These are phyloP conservation scores for Drosophila cardini DNA, from an alignment of 1,140 invertebrate species.

Conservation along the genomic window DNA sequence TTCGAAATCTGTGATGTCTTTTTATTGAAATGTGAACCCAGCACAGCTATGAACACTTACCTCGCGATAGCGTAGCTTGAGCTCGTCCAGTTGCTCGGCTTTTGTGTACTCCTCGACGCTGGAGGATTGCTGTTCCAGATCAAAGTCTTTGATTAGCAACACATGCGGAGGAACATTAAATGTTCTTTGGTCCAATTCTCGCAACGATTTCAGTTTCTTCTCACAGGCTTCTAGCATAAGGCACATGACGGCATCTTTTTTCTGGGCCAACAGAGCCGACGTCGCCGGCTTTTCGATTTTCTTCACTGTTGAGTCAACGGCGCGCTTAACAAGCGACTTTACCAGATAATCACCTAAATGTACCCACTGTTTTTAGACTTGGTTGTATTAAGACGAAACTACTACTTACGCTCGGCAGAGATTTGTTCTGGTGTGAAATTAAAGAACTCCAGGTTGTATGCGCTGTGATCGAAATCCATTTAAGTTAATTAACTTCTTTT, in stretches of 20 bases:
- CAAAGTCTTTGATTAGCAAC: conserved; percentile 54
- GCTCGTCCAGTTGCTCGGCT: conserved; percentile 30
- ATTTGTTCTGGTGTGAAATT: conserved; percentile 66
- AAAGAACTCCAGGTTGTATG: conserved; percentile 67
- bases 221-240: conserved; percentile 39
- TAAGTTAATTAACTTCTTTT: background rate
- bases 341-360: conserved; percentile 55
- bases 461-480: conserved; percentile 51
- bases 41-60: conserved; percentile 18
- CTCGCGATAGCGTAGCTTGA: conserved; percentile 59
- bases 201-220: conserved; percentile 30
- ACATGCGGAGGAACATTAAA: conserved; percentile 71
- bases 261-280: conserved; percentile 19
- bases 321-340: conserved; percentile 37
- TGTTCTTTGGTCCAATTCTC: conserved; percentile 46
- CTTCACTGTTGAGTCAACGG: conserved; percentile 48
- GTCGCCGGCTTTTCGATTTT: conserved; percentile 62
- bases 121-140: conserved; percentile 35
- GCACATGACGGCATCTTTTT: conserved; percentile 36
- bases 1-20: too few relatives aligned
- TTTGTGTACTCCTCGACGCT: conserved; percentile 51
- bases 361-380: background rate
- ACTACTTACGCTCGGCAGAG: conserved; percentile 60
- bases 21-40: conserved; percentile 1
- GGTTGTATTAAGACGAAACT: background rate